Evolutionary conservation across 2,888 invertebrate genomes (phyloP).

Genomic region (Idaea straminata): DNA sequence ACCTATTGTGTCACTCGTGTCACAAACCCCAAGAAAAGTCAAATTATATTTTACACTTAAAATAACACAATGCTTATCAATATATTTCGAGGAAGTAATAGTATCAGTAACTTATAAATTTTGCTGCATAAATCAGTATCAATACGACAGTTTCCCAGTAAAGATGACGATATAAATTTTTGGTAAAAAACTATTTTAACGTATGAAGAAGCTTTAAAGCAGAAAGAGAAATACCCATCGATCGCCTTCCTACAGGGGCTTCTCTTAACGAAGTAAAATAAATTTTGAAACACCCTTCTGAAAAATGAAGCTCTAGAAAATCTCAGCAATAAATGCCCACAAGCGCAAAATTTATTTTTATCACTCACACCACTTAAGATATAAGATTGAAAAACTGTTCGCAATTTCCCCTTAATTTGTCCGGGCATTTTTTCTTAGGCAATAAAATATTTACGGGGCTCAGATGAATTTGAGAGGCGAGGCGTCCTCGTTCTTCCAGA

Average conservation of each 20-base stretch:
- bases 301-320: conserved; percentile 54
- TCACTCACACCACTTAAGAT: conserved; percentile 76
- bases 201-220: no score
- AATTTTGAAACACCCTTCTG: conserved; percentile 43
- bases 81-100: no score
- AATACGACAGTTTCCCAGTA: no score
- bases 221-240: no score
- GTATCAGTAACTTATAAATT: no score
- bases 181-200: no score
- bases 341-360: conserved; percentile 76
- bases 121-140: no score
- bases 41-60: no score
- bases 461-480: conserved; percentile 64
- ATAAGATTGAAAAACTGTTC: conserved; percentile 75
- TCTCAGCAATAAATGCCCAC: conserved; percentile 75
- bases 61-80: no score
- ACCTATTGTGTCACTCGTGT: no score
- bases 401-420: conserved; percentile 68
- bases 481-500: conserved; percentile 58
- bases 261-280: conserved; percentile 45
- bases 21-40: no score
- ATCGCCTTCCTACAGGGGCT: conserved; percentile 16
- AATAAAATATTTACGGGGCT: conserved; percentile 77
- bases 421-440: conserved; percentile 64
- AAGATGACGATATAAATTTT: no score